Conservation (phyloP, 2,797 vertebrate species). For the Euphonia xanthogaster region DNA sequence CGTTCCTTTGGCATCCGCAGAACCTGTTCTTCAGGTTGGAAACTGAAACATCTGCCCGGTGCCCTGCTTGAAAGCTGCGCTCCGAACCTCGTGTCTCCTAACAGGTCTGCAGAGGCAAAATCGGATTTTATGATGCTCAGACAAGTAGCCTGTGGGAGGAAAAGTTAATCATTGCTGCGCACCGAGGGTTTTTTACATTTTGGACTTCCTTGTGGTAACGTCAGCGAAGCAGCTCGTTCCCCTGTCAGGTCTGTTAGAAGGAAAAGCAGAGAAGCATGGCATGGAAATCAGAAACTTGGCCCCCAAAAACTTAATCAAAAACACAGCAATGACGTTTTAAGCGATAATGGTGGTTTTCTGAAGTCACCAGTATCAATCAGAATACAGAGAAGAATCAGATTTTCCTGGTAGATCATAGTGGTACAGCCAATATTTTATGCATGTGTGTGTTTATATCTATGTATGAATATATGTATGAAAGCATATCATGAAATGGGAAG, state of each 20-base stretch:
- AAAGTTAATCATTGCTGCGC: conserved; percentile 57
- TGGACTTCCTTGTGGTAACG: neutral
- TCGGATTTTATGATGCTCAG: neutral
- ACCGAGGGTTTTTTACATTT: neutral
- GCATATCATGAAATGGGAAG: neutral
- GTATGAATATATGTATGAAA: neutral
- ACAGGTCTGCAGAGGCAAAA: neutral
- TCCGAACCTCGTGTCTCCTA: neutral
- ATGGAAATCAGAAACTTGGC: neutral
- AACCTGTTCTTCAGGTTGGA: conserved; percentile 74
- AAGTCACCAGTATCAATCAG: neutral
- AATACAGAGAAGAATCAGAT: neutral
- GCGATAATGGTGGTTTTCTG: neutral
- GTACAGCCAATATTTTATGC: neutral
- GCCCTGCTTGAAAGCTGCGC: neutral
- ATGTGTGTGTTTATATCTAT: neutral
- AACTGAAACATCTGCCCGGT: conserved; percentile 32
- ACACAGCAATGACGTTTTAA: neutral
- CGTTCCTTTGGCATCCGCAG: neutral
- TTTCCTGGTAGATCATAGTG: neutral
- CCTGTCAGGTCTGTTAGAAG: neutral
- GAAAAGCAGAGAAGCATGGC: neutral
- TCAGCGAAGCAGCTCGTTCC: neutral
- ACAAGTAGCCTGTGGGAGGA: neutral
- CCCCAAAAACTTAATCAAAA: neutral